These are phyloP conservation scores for Chrysaora quinquecirrha DNA, from an alignment of 30 jellyfish, hydroid and myxozoan genomes.

Conservation along the genomic window DNA sequence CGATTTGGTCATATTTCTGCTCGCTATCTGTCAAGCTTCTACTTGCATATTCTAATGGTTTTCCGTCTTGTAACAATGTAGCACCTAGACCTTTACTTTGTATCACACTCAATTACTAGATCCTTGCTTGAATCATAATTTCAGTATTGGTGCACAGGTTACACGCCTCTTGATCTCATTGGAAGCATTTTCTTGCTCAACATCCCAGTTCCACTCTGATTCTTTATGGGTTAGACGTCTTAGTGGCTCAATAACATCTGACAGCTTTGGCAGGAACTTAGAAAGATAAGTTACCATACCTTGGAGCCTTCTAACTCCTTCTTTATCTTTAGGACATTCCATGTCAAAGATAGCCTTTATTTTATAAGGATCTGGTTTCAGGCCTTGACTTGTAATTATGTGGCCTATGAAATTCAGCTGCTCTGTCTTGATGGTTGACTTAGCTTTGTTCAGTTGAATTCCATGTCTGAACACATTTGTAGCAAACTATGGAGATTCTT, in stretches of 20 bases:
- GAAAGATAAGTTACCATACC: constrained; percentile 43
- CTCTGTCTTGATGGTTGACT: constrained; percentile 2
- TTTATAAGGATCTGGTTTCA: too few species aligned
- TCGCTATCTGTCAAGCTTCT: constrained; percentile 22
- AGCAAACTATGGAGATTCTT: constrained; percentile 12
- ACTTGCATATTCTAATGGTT: constrained; percentile 24
- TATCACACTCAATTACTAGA: constrained; percentile 38
- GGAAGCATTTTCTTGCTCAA: constrained; percentile 34
- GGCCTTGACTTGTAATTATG: too few species aligned
- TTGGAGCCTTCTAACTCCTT: constrained; percentile 31
- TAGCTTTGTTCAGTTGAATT: constrained; percentile 40
- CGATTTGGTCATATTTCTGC: constrained; percentile 44
- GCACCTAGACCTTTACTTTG: constrained; percentile 46
- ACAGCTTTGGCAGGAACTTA: constrained; percentile 53
- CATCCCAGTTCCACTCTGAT: constrained; percentile 21
- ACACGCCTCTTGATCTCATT: constrained; percentile 31
- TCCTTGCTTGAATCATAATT: constrained; percentile 36
- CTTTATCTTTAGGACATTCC: constrained; percentile 33
- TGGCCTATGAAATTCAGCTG: too few species aligned
- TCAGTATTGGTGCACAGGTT: constrained; percentile 21
- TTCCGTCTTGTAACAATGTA: constrained; percentile 37
- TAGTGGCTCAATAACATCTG: constrained; percentile 25
- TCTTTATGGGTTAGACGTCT: constrained; percentile 19
- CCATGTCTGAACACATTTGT: constrained; percentile 9
- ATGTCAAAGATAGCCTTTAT: too few species aligned